phyloP scores from a whole-genome alignment of 2,888 invertebrate genomes.

The Spicauda simplicius region DNA sequence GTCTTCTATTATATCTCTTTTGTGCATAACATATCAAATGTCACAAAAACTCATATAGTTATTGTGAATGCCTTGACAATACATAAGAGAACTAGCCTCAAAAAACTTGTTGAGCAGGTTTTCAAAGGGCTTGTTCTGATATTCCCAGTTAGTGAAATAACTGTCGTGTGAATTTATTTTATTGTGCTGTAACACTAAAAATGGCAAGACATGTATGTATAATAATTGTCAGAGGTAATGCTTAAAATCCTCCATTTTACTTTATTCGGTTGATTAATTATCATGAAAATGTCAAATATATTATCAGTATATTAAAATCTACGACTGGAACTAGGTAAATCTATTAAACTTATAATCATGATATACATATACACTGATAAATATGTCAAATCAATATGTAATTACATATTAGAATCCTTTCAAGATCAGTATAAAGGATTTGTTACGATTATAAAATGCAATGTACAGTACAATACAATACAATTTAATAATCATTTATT shows the following conservation, averaged over 20 bases:
- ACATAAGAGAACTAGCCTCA: constrained; percentile 48
- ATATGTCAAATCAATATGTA: too few species aligned
- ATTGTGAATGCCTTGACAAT: constrained; percentile 51
- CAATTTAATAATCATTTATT: too few species aligned
- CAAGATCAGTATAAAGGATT: too few species aligned
- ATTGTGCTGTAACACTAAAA: background rate
- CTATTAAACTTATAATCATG: too few species aligned
- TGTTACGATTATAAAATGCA: too few species aligned
- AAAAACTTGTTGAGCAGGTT: constrained; percentile 63
- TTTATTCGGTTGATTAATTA: background rate
- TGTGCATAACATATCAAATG: background rate
- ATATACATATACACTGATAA: too few species aligned
- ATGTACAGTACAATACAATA: too few species aligned
- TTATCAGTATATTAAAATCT: too few species aligned
- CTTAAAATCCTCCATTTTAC: background rate
- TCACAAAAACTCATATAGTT: constrained; percentile 4
- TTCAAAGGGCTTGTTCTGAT: constrained; percentile 55
- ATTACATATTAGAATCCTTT: too few species aligned
- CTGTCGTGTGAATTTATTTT: constrained; percentile 12
- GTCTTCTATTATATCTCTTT: background rate
- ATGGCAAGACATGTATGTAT: background rate
- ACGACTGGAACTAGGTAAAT: too few species aligned
- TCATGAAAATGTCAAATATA: too few species aligned
- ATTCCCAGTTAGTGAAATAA: constrained; percentile 44
- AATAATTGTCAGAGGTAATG: background rate